Conservation (phyloP, 1,140 invertebrate genomes). For the Drosophila orena region DNA sequence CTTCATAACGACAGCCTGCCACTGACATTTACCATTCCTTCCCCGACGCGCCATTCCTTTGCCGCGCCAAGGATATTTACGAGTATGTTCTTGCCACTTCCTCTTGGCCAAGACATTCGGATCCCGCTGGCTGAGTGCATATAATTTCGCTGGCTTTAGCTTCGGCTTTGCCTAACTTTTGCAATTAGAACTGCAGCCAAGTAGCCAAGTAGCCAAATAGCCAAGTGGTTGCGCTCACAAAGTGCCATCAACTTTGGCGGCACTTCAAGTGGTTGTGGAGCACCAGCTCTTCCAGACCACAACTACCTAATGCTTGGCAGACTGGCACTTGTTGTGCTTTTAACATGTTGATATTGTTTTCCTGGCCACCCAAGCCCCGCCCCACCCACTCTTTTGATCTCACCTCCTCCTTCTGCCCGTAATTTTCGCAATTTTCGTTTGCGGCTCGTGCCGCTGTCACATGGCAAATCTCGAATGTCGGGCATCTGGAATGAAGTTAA, state of each 20-base stretch:
- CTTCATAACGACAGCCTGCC: slow-evolving; percentile 42
- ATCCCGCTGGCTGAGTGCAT: slow-evolving; percentile 56
- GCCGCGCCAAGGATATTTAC: slow-evolving; percentile 34
- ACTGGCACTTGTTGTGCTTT: slow-evolving; percentile 49
- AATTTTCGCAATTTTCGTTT: slow-evolving; percentile 45
- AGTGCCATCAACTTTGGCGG: slow-evolving; percentile 44
- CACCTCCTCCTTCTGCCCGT: background rate
- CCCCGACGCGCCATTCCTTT: too few relatives aligned
- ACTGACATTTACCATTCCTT: slow-evolving; percentile 20
- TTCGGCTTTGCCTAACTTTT: slow-evolving; percentile 58
- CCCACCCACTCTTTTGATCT: background rate
- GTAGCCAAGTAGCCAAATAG: slow-evolving; percentile 34
- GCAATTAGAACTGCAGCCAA: slow-evolving; percentile 66
- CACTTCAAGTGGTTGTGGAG: slow-evolving; percentile 31
- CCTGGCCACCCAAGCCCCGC: background rate
- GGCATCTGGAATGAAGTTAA: slow-evolving; percentile 36
- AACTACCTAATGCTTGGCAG: slow-evolving; percentile 10
- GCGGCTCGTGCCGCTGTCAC: slow-evolving; percentile 42
- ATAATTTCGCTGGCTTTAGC: slow-evolving; percentile 53
- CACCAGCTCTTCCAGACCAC: slow-evolving; percentile 1
- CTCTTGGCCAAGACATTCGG: slow-evolving; percentile 39
- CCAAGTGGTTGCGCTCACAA: slow-evolving; percentile 56
- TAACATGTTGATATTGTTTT: slow-evolving; percentile 57
- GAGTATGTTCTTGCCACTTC: slow-evolving; percentile 15
- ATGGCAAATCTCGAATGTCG: slow-evolving; percentile 25